These are phyloP conservation scores for Scolanthus callimorphus DNA, from an alignment of 92 coral and sea anemone genomes.

Conservation along the genomic window DNA sequence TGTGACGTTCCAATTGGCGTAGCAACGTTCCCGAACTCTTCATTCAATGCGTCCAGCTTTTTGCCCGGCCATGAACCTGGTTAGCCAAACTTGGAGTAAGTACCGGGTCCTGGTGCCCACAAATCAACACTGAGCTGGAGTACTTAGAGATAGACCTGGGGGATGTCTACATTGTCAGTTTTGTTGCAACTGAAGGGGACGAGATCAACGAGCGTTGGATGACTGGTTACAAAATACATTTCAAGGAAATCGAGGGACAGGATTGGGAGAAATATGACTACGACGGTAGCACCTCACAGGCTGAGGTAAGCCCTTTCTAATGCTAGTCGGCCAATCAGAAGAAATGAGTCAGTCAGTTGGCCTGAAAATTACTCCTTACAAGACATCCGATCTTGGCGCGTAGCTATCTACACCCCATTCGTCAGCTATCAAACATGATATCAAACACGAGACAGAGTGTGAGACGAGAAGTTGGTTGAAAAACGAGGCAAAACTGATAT, in stretches of 20 bases:
- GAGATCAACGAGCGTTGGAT: not conserved
- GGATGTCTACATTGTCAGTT: constrained; percentile 7
- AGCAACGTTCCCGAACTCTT: constrained; percentile 5
- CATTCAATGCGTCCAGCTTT: constrained; percentile 33
- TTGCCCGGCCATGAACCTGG: constrained; percentile 33
- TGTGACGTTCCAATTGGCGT: constrained; percentile 6
- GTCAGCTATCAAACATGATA: too few relatives aligned
- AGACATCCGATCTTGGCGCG: too few relatives aligned
- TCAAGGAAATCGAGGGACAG: constrained; percentile 11
- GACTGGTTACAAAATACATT: constrained; percentile 8
- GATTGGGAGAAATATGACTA: constrained; percentile 15
- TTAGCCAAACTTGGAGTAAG: constrained; percentile 36
- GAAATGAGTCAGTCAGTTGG: too few relatives aligned
- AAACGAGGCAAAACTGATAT: too few relatives aligned
- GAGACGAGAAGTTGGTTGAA: too few relatives aligned
- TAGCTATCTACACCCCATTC: too few relatives aligned
- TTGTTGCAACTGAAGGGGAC: constrained; percentile 16
- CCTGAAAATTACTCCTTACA: too few relatives aligned
- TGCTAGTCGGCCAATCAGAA: too few relatives aligned
- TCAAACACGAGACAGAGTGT: too few relatives aligned
- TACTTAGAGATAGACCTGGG: constrained; percentile 35
- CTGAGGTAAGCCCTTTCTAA: not conserved
- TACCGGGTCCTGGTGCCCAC: constrained; percentile 35
- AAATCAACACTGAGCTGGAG: not conserved
- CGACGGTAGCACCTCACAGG: not conserved